Conservation (phyloP, 2,888 invertebrate species). For the Rhimphoctona megacephalus region DNA sequence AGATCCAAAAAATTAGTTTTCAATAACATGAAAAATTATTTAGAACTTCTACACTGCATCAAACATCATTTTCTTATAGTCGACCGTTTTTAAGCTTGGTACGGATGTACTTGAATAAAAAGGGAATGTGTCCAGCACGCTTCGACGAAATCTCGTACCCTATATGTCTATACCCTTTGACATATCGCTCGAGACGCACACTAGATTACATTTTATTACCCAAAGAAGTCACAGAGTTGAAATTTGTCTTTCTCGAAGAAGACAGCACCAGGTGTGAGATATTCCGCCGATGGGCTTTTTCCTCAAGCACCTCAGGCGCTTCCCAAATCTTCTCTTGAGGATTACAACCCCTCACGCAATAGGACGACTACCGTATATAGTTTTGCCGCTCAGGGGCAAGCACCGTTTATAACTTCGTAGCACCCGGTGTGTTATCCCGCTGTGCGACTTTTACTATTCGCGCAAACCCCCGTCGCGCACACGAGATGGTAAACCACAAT, state of each 20-base stretch:
- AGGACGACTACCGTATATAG: slow-evolving; percentile 24
- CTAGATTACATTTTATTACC: slow-evolving; percentile 49
- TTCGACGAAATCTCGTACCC: slow-evolving; percentile 33
- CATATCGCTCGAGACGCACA: not conserved
- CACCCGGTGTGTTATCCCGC: slow-evolving; percentile 64
- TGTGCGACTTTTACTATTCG: slow-evolving; percentile 62
- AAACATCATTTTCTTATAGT: not conserved
- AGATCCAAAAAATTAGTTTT: not conserved
- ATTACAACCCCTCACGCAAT: slow-evolving; percentile 65
- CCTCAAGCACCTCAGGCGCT: slow-evolving; percentile 43
- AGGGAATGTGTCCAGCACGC: slow-evolving; percentile 47
- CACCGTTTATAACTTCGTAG: slow-evolving; percentile 50
- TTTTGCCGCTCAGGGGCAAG: slow-evolving; percentile 35
- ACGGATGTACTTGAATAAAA: not conserved
- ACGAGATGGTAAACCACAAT: slow-evolving; percentile 66
- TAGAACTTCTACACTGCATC: not conserved
- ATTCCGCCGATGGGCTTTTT: slow-evolving; percentile 56
- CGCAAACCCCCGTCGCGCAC: slow-evolving; percentile 57
- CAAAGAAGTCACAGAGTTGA: slow-evolving; percentile 63
- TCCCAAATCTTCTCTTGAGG: slow-evolving; percentile 57
- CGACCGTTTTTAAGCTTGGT: not conserved
- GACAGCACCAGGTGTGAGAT: slow-evolving; percentile 70
- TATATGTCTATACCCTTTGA: not conserved
- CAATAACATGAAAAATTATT: not conserved
- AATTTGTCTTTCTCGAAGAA: slow-evolving; percentile 70